Conservation (phyloP, 2,888 invertebrate species). For the Drosophila borborema region DNA sequence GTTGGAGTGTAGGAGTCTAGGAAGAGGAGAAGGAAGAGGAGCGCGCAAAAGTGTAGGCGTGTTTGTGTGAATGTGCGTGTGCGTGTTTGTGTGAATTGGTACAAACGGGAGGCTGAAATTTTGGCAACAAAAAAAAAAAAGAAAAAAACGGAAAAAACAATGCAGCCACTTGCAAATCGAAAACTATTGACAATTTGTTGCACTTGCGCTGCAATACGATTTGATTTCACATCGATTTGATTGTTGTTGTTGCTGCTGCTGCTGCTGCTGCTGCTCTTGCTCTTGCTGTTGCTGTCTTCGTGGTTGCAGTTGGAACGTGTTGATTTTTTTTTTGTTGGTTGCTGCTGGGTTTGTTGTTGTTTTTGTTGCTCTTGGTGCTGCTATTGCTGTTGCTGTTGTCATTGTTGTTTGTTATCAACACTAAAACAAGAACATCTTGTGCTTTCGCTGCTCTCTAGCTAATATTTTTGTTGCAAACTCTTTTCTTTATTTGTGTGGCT, state of each 20-base stretch:
- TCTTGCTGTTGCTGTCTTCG: slow-evolving; percentile 40
- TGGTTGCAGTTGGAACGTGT: slow-evolving; percentile 49
- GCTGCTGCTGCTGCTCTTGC: slow-evolving; percentile 22
- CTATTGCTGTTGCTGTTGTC: slow-evolving; percentile 43
- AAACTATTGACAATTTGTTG: slow-evolving; percentile 42
- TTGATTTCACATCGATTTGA: slow-evolving; percentile 45
- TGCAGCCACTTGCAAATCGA: slow-evolving; percentile 28
- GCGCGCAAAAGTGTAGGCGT: slow-evolving; percentile 10
- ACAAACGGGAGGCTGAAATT: slow-evolving; percentile 46
- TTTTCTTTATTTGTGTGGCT: slow-evolving; percentile 58
- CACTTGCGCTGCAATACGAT: slow-evolving; percentile 51
- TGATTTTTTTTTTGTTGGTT: slow-evolving; percentile 49
- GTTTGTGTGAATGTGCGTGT: not conserved
- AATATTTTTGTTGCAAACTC: slow-evolving; percentile 41
- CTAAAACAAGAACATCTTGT: slow-evolving; percentile 22
- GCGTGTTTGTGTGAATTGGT: slow-evolving; percentile 42
- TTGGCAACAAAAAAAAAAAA: slow-evolving; percentile 19
- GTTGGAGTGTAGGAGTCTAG: not conserved
- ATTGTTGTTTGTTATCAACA: slow-evolving; percentile 50
- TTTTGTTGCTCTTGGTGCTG: slow-evolving; percentile 33
- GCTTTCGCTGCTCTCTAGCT: slow-evolving; percentile 33
- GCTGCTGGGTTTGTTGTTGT: slow-evolving; percentile 32
- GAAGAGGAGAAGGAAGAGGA: slow-evolving; percentile 37
- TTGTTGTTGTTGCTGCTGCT: slow-evolving; percentile 26
- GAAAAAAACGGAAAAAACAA: slow-evolving; percentile 24